These are phyloP conservation scores for Amorpha juglandis DNA, from an alignment of 2,888 invertebrate species.

Conservation along the genomic window DNA sequence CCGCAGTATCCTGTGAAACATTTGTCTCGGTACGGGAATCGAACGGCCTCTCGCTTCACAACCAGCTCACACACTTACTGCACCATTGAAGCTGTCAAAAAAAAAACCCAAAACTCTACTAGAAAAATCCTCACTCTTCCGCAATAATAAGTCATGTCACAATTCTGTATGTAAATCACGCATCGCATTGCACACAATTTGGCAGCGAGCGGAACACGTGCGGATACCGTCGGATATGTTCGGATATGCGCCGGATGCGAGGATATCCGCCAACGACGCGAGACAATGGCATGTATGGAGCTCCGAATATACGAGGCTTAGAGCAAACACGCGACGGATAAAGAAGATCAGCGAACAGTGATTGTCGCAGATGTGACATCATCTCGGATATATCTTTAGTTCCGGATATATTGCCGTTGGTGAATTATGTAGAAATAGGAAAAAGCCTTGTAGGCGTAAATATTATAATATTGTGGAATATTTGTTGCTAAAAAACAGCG, in stretches of 20 bases:
- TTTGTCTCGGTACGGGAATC: too few relatives aligned
- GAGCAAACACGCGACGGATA: not conserved
- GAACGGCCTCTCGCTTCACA: too few relatives aligned
- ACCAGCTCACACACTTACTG: too few relatives aligned
- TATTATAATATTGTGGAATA: too few relatives aligned
- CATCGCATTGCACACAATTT: constrained; percentile 6
- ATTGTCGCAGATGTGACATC: not conserved
- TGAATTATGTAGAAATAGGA: not conserved
- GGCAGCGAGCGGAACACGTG: not conserved
- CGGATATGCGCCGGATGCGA: not conserved
- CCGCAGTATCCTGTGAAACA: too few relatives aligned
- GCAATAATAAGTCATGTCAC: not conserved
- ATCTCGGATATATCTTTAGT: not conserved
- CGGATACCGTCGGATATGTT: constrained; percentile 13
- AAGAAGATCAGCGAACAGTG: not conserved
- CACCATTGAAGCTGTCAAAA: too few relatives aligned
- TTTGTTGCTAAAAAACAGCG: too few relatives aligned
- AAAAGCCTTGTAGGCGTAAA: too few relatives aligned
- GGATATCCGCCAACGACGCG: constrained; percentile 19
- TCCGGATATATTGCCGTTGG: not conserved
- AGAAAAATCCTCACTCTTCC: not conserved
- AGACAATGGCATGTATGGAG: constrained; percentile 7
- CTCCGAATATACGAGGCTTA: not conserved
- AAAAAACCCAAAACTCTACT: too few relatives aligned
- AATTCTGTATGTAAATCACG: not conserved